Evolutionary conservation across 1,140 invertebrate species (phyloP).

Genomic region (Thaumetopoea pityocampa): DNA sequence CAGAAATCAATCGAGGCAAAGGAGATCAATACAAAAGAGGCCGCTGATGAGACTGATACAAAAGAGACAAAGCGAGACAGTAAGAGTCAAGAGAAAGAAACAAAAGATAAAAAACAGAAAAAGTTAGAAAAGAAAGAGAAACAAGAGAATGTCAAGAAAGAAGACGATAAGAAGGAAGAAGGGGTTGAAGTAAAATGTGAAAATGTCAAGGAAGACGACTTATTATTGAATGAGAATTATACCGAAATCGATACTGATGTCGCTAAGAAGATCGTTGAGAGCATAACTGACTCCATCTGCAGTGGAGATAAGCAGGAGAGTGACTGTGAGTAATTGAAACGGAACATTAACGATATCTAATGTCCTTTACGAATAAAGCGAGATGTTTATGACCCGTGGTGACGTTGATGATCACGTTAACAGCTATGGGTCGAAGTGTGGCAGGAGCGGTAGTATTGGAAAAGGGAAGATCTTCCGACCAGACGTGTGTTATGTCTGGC

Average conservation of each 20-base stretch:
- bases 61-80: constrained; percentile 65
- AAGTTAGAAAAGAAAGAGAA: constrained; percentile 37
- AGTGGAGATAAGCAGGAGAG: constrained; percentile 88
- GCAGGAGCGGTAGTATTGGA: too few relatives aligned
- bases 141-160: constrained; percentile 40
- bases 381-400: too few relatives aligned
- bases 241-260: constrained; percentile 85
- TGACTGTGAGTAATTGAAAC: constrained; percentile 76
- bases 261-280: constrained; percentile 95
- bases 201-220: constrained; percentile 55
- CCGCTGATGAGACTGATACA: constrained; percentile 54
- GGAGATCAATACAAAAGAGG: constrained; percentile 50
- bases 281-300: constrained; percentile 87
- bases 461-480: too few relatives aligned
- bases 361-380: too few relatives aligned
- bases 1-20: constrained; percentile 58
- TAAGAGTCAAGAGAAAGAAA: constrained; percentile 54
- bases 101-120: constrained; percentile 57
- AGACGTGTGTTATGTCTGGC: too few relatives aligned
- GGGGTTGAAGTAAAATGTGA: constrained; percentile 35
- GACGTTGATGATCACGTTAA: too few relatives aligned
- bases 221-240: constrained; percentile 66
- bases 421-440: too few relatives aligned
- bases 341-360: too few relatives aligned
- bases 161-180: constrained; percentile 37